A percentile compares a stretch with the other conserved stretches of the same genome.
phyloP scores from a whole-genome alignment of 2,888 invertebrate genomes.

The Clepsis dumicolana region DNA sequence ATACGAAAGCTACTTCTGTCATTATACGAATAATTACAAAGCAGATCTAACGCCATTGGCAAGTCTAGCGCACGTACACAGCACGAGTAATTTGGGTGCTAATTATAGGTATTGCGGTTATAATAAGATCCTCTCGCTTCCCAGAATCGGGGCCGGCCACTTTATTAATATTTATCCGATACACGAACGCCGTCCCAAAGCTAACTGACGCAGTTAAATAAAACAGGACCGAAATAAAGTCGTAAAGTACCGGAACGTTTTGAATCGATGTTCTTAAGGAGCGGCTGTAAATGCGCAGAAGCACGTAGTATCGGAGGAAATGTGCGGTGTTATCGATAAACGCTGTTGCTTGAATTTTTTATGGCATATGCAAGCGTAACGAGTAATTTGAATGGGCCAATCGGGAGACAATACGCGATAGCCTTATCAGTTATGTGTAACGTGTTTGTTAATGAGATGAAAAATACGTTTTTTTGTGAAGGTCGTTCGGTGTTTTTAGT shows the following conservation, averaged over 20 bases:
- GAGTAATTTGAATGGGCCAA: slow-evolving; percentile 40
- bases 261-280: slow-evolving; percentile 80
- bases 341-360: slow-evolving; percentile 58
- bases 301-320: slow-evolving; percentile 68
- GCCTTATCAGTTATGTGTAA: slow-evolving; percentile 10
- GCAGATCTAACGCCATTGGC: neutral
- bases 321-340: slow-evolving; percentile 60
- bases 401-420: slow-evolving; percentile 19
- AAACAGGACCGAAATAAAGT: slow-evolving; percentile 85
- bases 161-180: slow-evolving; percentile 87
- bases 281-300: slow-evolving; percentile 76
- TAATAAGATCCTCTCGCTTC: slow-evolving; percentile 86
- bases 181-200: slow-evolving; percentile 73
- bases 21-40: slow-evolving; percentile 7
- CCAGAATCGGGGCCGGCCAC: slow-evolving; percentile 84
- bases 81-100: slow-evolving; percentile 83
- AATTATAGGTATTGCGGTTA: slow-evolving; percentile 87
- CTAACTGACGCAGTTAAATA: slow-evolving; percentile 85
- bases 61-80: slow-evolving; percentile 75
- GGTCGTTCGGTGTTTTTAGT: neutral
- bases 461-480: neutral
- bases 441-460: neutral
- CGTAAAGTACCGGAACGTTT: slow-evolving; percentile 83
- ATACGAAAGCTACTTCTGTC: neutral
- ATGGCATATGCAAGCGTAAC: slow-evolving; percentile 56